Evolutionary conservation across 2,113 vertebrate genomes (phyloP).

Genomic region (Myiozetetes cayanensis): DNA sequence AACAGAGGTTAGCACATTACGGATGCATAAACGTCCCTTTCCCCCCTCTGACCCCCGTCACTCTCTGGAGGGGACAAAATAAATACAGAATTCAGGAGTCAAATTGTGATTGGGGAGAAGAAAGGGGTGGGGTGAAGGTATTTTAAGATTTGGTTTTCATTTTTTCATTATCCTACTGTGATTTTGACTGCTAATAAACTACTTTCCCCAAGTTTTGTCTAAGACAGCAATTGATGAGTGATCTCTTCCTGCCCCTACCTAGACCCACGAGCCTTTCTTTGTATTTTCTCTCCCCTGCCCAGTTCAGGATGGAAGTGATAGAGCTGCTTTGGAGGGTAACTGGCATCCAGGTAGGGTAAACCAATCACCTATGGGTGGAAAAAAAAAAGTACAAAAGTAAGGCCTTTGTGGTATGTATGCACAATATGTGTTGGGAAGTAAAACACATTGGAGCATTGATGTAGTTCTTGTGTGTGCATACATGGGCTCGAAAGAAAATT

Average conservation of each 20-base stretch:
- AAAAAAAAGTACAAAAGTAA: not conserved
- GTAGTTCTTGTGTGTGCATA: not conserved
- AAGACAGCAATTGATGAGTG: fast-evolving
- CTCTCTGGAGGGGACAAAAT: fast-evolving
- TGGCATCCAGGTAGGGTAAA: not conserved
- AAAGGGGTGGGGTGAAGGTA: fast-evolving
- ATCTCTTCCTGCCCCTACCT: not conserved
- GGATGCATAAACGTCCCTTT: too few relatives aligned
- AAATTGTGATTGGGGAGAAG: not conserved
- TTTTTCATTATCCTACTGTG: not conserved
- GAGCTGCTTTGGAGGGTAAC: not conserved
- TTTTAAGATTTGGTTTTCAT: not conserved
- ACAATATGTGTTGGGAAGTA: not conserved
- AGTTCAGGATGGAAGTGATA: not conserved
- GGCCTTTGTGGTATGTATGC: not conserved
- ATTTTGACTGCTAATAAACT: not conserved
- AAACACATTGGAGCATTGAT: not conserved
- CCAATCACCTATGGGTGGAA: too few relatives aligned
- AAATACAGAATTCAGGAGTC: not conserved
- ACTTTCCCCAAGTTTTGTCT: not conserved
- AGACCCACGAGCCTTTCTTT: not conserved
- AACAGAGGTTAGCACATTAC: not conserved
- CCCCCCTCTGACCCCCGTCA: too few relatives aligned
- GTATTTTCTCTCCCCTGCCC: not conserved
- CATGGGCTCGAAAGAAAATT: not conserved